Conservation (phyloP, 1,140 invertebrate species). For the Lepidurus packardi region DNA sequence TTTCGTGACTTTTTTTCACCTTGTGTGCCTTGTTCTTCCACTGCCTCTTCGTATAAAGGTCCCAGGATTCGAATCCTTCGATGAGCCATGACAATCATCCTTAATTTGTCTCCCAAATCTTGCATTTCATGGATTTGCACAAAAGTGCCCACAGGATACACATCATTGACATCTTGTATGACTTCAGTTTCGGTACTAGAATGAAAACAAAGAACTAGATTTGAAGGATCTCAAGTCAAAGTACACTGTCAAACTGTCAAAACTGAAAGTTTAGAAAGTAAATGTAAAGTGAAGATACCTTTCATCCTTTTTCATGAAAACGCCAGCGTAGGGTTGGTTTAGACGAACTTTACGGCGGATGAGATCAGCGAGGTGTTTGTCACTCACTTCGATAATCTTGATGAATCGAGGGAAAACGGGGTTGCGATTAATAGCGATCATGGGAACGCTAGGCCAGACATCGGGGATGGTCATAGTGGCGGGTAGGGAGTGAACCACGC, state of each 20-base stretch:
- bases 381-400: conserved; percentile 89
- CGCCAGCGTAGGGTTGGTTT: conserved; percentile 94
- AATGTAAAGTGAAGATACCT: conserved; percentile 52
- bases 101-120: conserved; percentile 83
- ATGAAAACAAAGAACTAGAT: conserved; percentile 35
- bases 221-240: background rate
- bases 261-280: no score
- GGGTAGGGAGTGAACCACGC: conserved; percentile 50
- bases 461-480: conserved; percentile 92
- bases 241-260: no score
- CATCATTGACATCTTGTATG: conserved; percentile 74
- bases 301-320: conserved; percentile 91
- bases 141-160: conserved; percentile 91
- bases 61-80: conserved; percentile 74
- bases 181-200: conserved; percentile 76
- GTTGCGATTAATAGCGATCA: conserved; percentile 88
- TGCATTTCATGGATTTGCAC: conserved; percentile 97
- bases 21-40: conserved; percentile 45
- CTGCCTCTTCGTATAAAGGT: conserved; percentile 64
- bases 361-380: conserved; percentile 81
- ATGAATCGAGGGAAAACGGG: conserved; percentile 98
- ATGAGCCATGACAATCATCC: conserved; percentile 91
- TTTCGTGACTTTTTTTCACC: conserved; percentile 39
- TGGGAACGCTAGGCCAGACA: conserved; percentile 89
- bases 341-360: conserved; percentile 89